Conservation (phyloP, 2,113 vertebrate genomes). For the Xyliphius kryptos region DNA sequence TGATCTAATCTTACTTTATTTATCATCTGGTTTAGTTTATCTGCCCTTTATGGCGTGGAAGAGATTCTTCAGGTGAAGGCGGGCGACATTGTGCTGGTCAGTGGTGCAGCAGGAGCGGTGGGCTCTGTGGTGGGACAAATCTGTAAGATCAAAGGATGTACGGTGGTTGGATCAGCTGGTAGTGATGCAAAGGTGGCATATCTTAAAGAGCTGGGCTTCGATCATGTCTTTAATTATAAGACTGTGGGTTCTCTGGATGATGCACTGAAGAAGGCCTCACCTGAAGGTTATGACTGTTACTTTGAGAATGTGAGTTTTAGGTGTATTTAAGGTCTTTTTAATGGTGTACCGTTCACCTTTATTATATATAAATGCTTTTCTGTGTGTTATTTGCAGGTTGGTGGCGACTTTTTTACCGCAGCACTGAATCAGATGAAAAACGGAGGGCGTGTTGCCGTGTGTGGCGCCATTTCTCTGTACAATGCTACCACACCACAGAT, state of each 20-base stretch:
- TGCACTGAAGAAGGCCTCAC: slow-evolving; percentile 65
- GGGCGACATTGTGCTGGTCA: slow-evolving; percentile 71
- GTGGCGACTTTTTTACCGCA: slow-evolving; percentile 68
- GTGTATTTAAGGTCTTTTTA: not conserved
- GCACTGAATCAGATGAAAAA: slow-evolving; percentile 77
- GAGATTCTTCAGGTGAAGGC: slow-evolving; percentile 67
- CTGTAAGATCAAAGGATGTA: slow-evolving; percentile 71
- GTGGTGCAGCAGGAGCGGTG: slow-evolving; percentile 74
- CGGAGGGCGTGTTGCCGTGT: slow-evolving; percentile 78
- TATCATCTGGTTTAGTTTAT: slow-evolving; percentile 59
- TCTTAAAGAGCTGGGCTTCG: slow-evolving; percentile 73
- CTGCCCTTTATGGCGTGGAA: slow-evolving; percentile 71
- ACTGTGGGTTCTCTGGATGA: slow-evolving; percentile 67
- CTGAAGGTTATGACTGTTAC: slow-evolving; percentile 74
- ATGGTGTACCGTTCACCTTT: too few relatives aligned
- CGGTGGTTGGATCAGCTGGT: slow-evolving; percentile 71
- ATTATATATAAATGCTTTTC: not conserved
- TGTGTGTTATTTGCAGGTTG: slow-evolving; percentile 63
- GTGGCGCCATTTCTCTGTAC: slow-evolving; percentile 78
- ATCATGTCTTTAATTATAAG: slow-evolving; percentile 77
- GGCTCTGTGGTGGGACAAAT: slow-evolving; percentile 72
- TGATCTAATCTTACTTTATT: not conserved
- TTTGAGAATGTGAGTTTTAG: slow-evolving; percentile 74
- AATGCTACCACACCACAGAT: slow-evolving; percentile 65
- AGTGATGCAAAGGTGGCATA: slow-evolving; percentile 69